Base-by-base conservation (phyloP, 2,888 invertebrate genomes). In the Chaitophorus viminalis region DNA sequence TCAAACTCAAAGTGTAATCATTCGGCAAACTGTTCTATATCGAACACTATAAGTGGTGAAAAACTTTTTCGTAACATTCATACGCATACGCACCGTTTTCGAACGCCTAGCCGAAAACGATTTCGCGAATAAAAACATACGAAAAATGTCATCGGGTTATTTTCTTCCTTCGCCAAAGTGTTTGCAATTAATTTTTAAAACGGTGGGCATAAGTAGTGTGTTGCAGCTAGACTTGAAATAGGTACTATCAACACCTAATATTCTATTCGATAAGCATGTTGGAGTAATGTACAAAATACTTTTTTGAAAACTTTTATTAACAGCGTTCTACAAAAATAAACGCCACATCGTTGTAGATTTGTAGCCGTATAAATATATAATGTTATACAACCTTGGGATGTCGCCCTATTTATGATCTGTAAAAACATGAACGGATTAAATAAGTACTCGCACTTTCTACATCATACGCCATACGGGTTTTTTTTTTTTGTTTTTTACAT, bases 231-330 rank as follows among this genome's bases (percentile, higher is more conserved):
- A 68, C 39, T 29, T 39, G 29, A 68, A 68, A 39, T 36, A 39
- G n/a, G 11, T 39, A 39, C 81, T 36, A 46, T 29, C 39, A 39
- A 39, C 68, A 39, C 68, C 29, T 81, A 81, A 81, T n/a, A n/a
- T 81, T 81, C 36, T 68, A 68, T 68, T 68, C 68, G 68, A 81
- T 81, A 81, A 81, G 46, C 39, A 14, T 68, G 25, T 14, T 54
- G 14, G 14, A 46, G 14, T 46, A 33, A 31, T 25, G 31, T 18
- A 36, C 33, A 39, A 36, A 36, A 81, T n/a, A n/a, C n/a, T 36
- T 81, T 68, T 65, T 29, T 18, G 39, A 81, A 36, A 25, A 36
- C 25, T 78, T 78, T n/a, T 46, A 46, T n/a, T 17, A 39, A 46
- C 18, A 46, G 29, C 29, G 76, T 76, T 76, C 8, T 8, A 46